phyloP scores from a whole-genome alignment of 2,797 vertebrate species.

The Cynodonichthys magdalenae region DNA sequence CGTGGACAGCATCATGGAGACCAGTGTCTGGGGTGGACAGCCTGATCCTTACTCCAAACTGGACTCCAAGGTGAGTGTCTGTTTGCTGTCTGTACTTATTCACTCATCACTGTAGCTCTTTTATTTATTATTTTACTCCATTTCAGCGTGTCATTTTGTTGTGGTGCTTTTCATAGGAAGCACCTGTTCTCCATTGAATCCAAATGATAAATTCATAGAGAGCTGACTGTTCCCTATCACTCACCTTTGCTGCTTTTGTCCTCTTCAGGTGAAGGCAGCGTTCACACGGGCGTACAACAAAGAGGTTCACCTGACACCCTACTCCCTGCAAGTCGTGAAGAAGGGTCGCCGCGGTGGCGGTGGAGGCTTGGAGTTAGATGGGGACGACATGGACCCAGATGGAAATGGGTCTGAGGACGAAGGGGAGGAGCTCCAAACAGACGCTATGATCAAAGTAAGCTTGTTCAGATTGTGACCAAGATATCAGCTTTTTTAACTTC shows the following conservation, averaged over 20 bases:
- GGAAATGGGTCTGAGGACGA: slow-evolving; percentile 78
- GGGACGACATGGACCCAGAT: slow-evolving; percentile 60
- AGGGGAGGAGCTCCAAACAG: slow-evolving; percentile 78
- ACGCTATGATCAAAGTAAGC: slow-evolving; percentile 97
- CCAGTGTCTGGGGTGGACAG: slow-evolving; percentile 89
- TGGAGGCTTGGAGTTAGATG: slow-evolving; percentile 67
- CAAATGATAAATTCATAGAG: no score
- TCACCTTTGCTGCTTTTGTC: neutral
- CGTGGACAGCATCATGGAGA: slow-evolving; percentile 96
- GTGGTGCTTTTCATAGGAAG: neutral
- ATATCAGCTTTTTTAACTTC: neutral
- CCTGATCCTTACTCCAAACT: slow-evolving; percentile 90
- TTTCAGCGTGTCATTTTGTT: no score
- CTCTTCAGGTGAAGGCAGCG: slow-evolving; percentile 91
- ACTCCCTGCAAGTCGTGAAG: slow-evolving; percentile 87
- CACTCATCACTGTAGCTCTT: no score
- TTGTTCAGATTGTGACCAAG: neutral
- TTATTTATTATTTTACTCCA: no score
- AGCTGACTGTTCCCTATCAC: no score
- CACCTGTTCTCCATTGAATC: no score
- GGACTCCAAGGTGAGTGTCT: slow-evolving; percentile 89
- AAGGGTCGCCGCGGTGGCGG: slow-evolving; percentile 71
- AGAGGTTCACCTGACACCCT: slow-evolving; percentile 89
- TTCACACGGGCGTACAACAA: slow-evolving; percentile 96
- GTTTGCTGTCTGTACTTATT: neutral